These are phyloP conservation scores for Criorhina ranunculi DNA, from an alignment of 2,888 invertebrate genomes.

Conservation along the genomic window DNA sequence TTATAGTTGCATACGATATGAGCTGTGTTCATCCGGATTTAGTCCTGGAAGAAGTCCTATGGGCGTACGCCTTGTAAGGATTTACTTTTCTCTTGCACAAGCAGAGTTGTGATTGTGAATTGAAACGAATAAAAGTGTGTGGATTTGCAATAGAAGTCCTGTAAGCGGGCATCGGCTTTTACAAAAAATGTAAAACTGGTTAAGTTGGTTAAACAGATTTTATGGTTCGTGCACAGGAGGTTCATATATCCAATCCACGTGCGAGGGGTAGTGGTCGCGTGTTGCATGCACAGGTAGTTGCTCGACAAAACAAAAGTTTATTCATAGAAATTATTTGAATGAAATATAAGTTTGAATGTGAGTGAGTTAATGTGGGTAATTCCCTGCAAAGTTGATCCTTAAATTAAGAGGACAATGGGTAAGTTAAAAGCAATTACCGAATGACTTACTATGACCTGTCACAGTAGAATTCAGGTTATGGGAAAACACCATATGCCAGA, in stretches of 20 bases:
- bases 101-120: constrained; percentile 37
- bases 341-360: constrained; percentile 29
- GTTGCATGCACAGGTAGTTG: constrained; percentile 41
- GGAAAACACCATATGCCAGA: too few species aligned
- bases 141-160: constrained; percentile 11
- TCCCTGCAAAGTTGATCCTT: constrained; percentile 43
- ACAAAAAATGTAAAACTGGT: constrained; percentile 52
- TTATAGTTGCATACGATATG: constrained; percentile 36
- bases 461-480: constrained; percentile 24
- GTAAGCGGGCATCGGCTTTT: constrained; percentile 32
- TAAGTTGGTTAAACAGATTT: constrained; percentile 56
- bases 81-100: constrained; percentile 11
- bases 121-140: constrained; percentile 33
- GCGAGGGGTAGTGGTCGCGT: constrained; percentile 47
- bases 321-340: constrained; percentile 44
- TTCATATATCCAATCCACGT: constrained; percentile 6
- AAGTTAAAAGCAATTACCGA: constrained; percentile 37
- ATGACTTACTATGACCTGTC: constrained; percentile 46
- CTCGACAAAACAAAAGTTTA: constrained; percentile 37
- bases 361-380: constrained; percentile 35
- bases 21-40: constrained; percentile 57
- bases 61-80: constrained; percentile 12
- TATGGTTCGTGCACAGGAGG: constrained; percentile 19
- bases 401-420: constrained; percentile 23
- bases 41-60: constrained; percentile 13